Conservation (phyloP, 2,113 vertebrate genomes). For the Cacatua alba region DNA sequence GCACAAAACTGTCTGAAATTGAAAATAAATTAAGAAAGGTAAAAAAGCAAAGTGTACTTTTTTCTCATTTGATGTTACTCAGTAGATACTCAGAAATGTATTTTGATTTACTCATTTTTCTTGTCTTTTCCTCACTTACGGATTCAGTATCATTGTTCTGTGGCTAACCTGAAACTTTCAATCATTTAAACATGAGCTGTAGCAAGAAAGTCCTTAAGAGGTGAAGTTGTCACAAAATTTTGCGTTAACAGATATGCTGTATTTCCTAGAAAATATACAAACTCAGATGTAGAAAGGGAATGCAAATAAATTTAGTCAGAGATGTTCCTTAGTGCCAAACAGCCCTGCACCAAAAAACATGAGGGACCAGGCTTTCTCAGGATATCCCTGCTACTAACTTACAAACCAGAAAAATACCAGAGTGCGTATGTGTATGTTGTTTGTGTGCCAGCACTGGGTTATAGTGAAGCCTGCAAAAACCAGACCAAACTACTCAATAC, state of each 20-base stretch:
- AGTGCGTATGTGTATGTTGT: not conserved
- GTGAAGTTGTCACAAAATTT: not conserved
- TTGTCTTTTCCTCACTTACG: not conserved
- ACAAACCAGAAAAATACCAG: not conserved
- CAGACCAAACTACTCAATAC: not conserved
- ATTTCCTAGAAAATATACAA: not conserved
- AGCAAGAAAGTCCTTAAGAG: not conserved
- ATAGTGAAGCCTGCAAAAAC: not conserved
- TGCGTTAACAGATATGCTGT: not conserved
- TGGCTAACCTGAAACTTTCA: not conserved
- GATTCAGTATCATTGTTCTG: not conserved
- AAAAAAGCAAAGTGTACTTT: not conserved
- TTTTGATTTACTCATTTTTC: not conserved
- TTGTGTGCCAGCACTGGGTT: rapidly evolving
- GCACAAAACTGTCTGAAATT: not conserved
- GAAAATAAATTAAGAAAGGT: not conserved
- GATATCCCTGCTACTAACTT: not conserved
- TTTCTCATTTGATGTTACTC: not conserved
- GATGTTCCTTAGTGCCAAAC: rapidly evolving
- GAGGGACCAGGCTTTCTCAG: not conserved
- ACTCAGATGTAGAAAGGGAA: not conserved
- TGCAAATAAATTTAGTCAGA: not conserved
- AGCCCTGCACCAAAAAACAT: not conserved
- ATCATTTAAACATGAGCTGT: not conserved
- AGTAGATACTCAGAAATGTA: not conserved